Percentiles rank a stretch among this genome's conserved stretches.
These are phyloP conservation scores for Physocephala rufipes DNA, from an alignment of 2,888 invertebrate species.

Conservation along the genomic window DNA sequence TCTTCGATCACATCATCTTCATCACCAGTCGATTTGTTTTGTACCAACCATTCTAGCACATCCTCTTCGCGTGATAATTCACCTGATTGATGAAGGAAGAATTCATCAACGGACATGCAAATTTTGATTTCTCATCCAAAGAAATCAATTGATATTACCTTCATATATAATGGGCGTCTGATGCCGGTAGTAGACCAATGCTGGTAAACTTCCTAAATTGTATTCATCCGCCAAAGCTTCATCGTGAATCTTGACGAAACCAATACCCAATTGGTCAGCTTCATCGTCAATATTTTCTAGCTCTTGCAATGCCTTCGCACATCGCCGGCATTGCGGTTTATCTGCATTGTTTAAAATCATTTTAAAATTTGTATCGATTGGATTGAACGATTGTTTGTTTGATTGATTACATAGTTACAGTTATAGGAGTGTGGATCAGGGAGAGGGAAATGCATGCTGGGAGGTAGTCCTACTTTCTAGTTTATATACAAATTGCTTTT, in stretches of 20 bases:
- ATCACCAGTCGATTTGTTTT: constrained; percentile 92
- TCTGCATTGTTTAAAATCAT: constrained; percentile 73
- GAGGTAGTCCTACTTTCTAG: not conserved
- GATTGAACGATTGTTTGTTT: no score
- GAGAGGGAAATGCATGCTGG: not conserved
- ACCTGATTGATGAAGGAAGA: constrained; percentile 67
- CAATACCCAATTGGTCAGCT: constrained; percentile 92
- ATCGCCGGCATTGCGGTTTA: constrained; percentile 92
- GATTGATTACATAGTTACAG: no score
- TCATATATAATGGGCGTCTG: constrained; percentile 95
- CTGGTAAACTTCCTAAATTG: constrained; percentile 87
- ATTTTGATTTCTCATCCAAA: not conserved
- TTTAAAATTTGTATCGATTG: no score
- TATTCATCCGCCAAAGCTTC: constrained; percentile 91
- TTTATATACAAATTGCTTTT: not conserved
- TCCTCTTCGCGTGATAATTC: constrained; percentile 91
- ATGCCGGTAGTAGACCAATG: constrained; percentile 91
- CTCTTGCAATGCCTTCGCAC: constrained; percentile 88
- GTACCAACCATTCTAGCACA: constrained; percentile 91
- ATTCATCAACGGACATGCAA: not conserved
- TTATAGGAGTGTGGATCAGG: no score
- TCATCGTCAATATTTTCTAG: constrained; percentile 95
- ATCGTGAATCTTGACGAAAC: constrained; percentile 94
- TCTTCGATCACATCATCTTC: constrained; percentile 95
- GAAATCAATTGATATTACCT: constrained; percentile 68